A percentile compares a stretch with the other conserved stretches of the same genome.
phyloP scores from a whole-genome alignment of 64 coral and sea anemone genomes.

The Dendronephthya gigantea region DNA sequence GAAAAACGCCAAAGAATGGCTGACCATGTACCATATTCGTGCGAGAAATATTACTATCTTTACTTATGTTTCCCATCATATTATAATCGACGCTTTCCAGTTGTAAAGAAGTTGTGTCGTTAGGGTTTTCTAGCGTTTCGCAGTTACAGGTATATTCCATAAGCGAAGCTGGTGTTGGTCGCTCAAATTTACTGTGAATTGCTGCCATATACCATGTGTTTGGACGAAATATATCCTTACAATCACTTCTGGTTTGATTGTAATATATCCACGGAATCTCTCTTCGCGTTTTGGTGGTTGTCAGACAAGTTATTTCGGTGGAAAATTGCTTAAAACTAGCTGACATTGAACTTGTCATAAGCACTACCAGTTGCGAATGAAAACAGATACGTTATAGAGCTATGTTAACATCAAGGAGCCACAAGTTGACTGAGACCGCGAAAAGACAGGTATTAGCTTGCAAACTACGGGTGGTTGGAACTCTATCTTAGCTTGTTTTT shows the following conservation, averaged over 20 bases:
- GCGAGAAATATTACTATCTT: not conserved
- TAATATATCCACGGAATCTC: not conserved
- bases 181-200: not conserved
- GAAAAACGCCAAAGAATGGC: too few relatives aligned
- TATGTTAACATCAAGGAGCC: not conserved
- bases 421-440: not conserved
- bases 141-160: not conserved
- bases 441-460: conserved; percentile 7
- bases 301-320: not conserved
- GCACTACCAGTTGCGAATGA: conserved; percentile 14
- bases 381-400: not conserved
- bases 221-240: not conserved
- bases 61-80: not conserved
- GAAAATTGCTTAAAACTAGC: not conserved
- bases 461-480: not conserved
- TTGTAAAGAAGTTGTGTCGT: not conserved
- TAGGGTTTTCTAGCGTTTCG: not conserved
- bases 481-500: not conserved
- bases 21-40: not conserved
- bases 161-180: not conserved
- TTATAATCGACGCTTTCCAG: not conserved
- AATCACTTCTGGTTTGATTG: not conserved
- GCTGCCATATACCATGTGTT: not conserved
- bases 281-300: not conserved
- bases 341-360: not conserved